Conservation (phyloP, 2,797 vertebrate genomes). For the Argyrosomus regius region DNA sequence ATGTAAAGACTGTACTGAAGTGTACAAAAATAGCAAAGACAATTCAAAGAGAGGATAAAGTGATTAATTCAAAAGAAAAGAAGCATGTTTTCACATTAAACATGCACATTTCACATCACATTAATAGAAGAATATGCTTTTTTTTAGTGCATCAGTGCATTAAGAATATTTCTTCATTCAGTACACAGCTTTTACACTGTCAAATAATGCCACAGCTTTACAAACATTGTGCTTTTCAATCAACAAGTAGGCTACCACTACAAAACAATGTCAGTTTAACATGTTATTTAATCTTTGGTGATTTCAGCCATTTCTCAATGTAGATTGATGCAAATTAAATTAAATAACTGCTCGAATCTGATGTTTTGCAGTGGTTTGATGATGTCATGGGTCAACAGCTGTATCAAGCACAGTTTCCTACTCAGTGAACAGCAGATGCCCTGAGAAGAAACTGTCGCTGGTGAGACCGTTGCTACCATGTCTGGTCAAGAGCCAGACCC, state of each 20-base stretch:
- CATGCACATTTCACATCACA: no score
- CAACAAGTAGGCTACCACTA: not conserved
- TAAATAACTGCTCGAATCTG: not conserved
- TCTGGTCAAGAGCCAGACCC: constrained; percentile 61
- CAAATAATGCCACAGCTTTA: not conserved
- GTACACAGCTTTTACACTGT: not conserved
- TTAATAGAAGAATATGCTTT: not conserved
- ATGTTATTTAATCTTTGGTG: not conserved
- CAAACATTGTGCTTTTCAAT: not conserved
- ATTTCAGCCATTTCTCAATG: not conserved
- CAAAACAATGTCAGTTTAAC: not conserved
- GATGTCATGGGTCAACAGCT: not conserved
- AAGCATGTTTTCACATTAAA: not conserved
- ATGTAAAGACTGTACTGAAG: not conserved
- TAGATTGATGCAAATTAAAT: no score
- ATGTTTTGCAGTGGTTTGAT: not conserved
- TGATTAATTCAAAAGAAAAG: not conserved
- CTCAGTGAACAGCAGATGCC: constrained; percentile 70
- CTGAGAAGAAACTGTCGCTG: constrained; percentile 71
- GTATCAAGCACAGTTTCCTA: not conserved
- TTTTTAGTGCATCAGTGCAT: not conserved
- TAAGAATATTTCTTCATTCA: not conserved
- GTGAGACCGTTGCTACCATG: constrained; percentile 27
- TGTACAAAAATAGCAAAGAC: not conserved
- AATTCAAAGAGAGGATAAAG: not conserved